These are phyloP conservation scores for Strix uralensis DNA, from an alignment of 2,113 vertebrate genomes.

Conservation along the genomic window DNA sequence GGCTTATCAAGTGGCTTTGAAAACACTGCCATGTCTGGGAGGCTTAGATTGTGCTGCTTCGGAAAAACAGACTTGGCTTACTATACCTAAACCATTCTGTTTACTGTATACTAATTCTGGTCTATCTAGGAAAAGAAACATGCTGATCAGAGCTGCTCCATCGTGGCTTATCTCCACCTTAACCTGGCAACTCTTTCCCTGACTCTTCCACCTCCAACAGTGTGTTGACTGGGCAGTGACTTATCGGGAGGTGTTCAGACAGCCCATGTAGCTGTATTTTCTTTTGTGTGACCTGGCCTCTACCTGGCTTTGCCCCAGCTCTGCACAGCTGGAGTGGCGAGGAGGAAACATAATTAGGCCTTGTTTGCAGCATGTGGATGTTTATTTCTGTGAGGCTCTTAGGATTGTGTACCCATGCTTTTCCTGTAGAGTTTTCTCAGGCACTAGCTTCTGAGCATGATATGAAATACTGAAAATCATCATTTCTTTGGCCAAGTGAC, in stretches of 20 bases:
- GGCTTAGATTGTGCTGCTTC: not conserved
- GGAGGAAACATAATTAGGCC: not conserved
- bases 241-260: not conserved
- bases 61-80: not conserved
- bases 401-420: not conserved
- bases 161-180: not conserved
- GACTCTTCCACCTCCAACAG: not conserved
- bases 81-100: not conserved
- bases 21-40: not conserved
- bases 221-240: not conserved
- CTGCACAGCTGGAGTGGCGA: not conserved
- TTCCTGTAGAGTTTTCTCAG: not conserved
- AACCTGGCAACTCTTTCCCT: not conserved
- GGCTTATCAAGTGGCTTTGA: not conserved
- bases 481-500: not conserved
- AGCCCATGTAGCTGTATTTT: not conserved
- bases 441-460: not conserved
- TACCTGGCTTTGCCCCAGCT: not conserved
- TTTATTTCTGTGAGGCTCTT: not conserved
- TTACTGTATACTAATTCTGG: not conserved
- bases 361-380: not conserved
- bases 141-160: not conserved
- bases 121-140: not conserved
- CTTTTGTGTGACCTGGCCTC: not conserved
- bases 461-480: not conserved